Evolutionary conservation across 2,797 vertebrate species (phyloP).

Genomic region (Pipistrellus pygmaeus): DNA sequence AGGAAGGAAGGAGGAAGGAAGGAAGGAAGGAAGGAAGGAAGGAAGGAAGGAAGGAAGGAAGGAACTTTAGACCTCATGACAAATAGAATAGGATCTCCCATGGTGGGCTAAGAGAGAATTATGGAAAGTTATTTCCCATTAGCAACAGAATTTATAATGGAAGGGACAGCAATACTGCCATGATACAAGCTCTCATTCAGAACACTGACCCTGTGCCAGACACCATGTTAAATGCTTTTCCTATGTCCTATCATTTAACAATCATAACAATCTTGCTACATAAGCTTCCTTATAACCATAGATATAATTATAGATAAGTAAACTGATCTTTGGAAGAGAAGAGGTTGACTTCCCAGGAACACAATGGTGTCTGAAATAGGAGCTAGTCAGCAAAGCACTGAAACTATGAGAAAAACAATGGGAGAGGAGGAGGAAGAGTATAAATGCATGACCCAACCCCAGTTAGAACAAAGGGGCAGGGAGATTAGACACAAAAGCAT

Average conservation of each 20-base stretch:
- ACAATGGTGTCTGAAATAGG: neutral
- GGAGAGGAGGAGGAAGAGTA: neutral
- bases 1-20: too few species aligned
- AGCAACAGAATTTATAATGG: neutral
- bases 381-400: neutral
- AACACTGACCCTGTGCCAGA: neutral
- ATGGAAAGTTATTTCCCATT: neutral
- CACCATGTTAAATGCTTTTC: neutral
- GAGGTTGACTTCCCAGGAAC: neutral
- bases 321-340: slow-evolving; percentile 15
- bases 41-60: neutral
- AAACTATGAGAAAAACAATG: neutral
- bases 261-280: neutral
- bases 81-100: neutral
- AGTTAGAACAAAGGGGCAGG: neutral
- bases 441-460: neutral
- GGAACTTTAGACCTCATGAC: neutral
- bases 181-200: neutral
- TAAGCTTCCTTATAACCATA: neutral
- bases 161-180: neutral
- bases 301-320: neutral
- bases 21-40: neutral
- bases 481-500: neutral
- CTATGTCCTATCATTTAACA: neutral
- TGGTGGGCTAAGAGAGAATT: neutral